Evolutionary conservation across 2,113 vertebrate genomes (phyloP).

Genomic region (Poeciliopsis retropinna): DNA sequence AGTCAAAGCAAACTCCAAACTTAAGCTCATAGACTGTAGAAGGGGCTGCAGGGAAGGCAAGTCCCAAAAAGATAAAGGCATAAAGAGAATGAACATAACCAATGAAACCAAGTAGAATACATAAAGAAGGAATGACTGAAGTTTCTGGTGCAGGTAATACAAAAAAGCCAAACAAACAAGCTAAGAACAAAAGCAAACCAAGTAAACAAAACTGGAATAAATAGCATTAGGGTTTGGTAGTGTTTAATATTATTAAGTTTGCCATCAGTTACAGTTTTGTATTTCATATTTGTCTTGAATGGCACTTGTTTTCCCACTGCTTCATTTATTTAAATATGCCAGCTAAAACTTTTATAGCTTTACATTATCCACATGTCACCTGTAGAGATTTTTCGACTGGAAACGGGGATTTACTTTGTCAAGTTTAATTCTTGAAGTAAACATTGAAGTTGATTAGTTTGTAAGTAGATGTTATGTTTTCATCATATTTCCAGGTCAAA

Average conservation of each 20-base stretch:
- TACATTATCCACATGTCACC: too few species aligned
- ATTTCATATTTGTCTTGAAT: neutral
- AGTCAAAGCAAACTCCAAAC: neutral
- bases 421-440: too few species aligned
- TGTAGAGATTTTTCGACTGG: too few species aligned
- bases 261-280: neutral
- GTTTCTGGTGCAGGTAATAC: neutral
- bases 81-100: neutral
- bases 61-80: neutral
- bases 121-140: neutral
- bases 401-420: too few species aligned
- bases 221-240: too few species aligned
- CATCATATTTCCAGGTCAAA: too few species aligned
- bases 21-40: neutral
- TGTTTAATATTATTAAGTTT: neutral
- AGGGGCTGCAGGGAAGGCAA: neutral
- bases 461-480: too few species aligned
- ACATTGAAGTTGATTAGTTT: too few species aligned
- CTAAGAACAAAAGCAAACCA: neutral
- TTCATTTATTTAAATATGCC: neutral
- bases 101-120: neutral
- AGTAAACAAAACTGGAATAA: too few species aligned
- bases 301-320: neutral
- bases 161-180: neutral
- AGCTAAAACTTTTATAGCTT: too few species aligned